Conservation (phyloP, 2,888 invertebrate genomes). For the Heliconius charithonia region DNA sequence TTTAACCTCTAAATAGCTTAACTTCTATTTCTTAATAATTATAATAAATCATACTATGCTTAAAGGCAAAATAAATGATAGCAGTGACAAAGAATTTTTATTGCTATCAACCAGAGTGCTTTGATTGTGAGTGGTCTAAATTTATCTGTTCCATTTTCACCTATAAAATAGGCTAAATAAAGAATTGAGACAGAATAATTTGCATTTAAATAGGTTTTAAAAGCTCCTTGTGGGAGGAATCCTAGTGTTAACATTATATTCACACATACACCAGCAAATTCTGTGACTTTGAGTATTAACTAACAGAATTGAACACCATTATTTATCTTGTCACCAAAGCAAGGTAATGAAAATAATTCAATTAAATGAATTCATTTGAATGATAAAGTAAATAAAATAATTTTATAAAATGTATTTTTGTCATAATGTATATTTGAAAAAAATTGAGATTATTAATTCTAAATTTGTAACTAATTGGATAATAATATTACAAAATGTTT, state of each 20-base stretch:
- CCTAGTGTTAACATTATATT: too few species aligned
- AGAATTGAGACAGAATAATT: neutral
- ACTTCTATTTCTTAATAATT: neutral
- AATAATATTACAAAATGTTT: slow-evolving; percentile 5
- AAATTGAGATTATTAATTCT: neutral
- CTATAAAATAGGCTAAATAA: slow-evolving; percentile 11
- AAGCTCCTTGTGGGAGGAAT: neutral
- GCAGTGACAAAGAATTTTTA: neutral
- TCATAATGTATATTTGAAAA: neutral
- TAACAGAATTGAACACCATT: too few species aligned
- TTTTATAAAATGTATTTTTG: neutral
- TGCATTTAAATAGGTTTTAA: neutral
- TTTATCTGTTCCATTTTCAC: slow-evolving; percentile 19
- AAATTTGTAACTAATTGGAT: neutral
- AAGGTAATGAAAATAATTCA: too few species aligned
- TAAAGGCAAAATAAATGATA: neutral
- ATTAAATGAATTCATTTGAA: neutral
- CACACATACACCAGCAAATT: too few species aligned
- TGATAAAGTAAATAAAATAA: neutral
- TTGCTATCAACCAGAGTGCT: slow-evolving; percentile 6
- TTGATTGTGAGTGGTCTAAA: slow-evolving; percentile 5
- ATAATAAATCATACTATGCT: neutral
- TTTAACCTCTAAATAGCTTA: neutral
- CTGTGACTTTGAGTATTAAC: too few species aligned
- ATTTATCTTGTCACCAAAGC: neutral